Base-by-base conservation (phyloP, 1,140 invertebrate genomes). In the Conopomorpha cramerella region DNA sequence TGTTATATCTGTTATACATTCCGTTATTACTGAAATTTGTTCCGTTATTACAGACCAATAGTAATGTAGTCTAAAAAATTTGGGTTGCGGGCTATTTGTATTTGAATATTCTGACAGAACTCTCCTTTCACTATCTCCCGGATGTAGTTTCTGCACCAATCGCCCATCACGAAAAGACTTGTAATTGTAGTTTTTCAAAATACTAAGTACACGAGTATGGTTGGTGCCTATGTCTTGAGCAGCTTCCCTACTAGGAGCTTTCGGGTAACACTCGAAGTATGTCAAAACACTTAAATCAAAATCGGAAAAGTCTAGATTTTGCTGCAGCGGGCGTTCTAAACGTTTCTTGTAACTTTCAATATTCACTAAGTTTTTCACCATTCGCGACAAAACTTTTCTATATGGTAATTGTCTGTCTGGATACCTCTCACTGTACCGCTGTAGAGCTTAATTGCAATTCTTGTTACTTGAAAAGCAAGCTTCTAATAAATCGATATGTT, bases 211-310 rank as follows among this genome's bases (percentile, higher is more conserved):
- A 30, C 28, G 3, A 30, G 28, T 30, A 14, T 30, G 28, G 12
- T 14, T 30, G 12, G 11, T 30, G 8, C 30, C 14, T 3, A 31
- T 2, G 14, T n/a, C n/a, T 31, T 16, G 28, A 11, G 28, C 28
- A 30, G 13, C 28, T 30, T 30, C 28, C 28, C 28, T 30, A 15
- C 28, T 30, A n/a, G 28, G 16, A 30, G 28, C 28, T 30, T 30
- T 30, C 28, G 28, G 28, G 28, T 30, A 30, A 30, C 28, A 30
- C 28, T 30, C 12, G 13, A 30, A 30, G 28, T 30, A 30, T 30
- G 28, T 30, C 28, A 30, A 14, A 30, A 30, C 12, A 12, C 12
- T 30, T 30, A 30, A 30, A 7, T 30, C 28, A 30, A 30, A 7
- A 30, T 30, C 28, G 28, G 8, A n/a, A 30, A n/a, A 30, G 28